Conservation (phyloP, 1,140 invertebrate species). For the Drosophila funebris region DNA sequence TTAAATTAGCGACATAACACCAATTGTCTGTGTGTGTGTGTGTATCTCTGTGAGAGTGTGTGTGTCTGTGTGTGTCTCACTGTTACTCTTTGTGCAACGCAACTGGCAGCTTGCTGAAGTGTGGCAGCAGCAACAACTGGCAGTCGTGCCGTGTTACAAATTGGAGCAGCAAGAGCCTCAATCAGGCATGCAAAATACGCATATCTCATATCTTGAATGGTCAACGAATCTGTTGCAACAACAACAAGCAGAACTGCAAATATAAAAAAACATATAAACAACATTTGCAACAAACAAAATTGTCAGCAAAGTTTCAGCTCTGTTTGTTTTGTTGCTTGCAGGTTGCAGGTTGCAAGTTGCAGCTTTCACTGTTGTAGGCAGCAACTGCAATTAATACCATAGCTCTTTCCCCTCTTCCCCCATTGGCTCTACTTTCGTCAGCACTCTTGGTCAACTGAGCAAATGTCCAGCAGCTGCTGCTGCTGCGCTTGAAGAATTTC, state of each 20-base stretch:
- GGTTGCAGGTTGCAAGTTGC: neutral
- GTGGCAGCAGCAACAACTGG: slow-evolving; percentile 41
- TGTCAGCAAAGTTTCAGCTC: slow-evolving; percentile 33
- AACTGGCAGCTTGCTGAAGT: slow-evolving; percentile 60
- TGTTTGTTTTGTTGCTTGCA: slow-evolving; percentile 23
- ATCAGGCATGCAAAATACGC: slow-evolving; percentile 48
- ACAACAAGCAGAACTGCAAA: neutral
- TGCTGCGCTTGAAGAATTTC: slow-evolving; percentile 64
- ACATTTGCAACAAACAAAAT: slow-evolving; percentile 7
- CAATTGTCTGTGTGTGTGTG: neutral
- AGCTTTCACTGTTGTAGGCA: slow-evolving; percentile 27
- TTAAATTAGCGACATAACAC: slow-evolving; percentile 55
- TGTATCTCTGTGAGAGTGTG: neutral
- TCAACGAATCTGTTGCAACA: slow-evolving; percentile 16
- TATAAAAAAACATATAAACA: neutral
- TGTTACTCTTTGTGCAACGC: slow-evolving; percentile 57
- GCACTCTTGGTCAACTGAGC: neutral
- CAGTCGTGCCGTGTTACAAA: slow-evolving; percentile 36
- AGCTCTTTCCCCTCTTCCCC: neutral
- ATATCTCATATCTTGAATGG: slow-evolving; percentile 40
- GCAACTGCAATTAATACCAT: slow-evolving; percentile 33
- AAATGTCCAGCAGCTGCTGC: slow-evolving; percentile 42
- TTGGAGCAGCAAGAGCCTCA: slow-evolving; percentile 34
- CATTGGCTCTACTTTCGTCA: neutral
- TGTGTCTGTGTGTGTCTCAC: slow-evolving; percentile 12